Evolutionary conservation across 2,797 vertebrate genomes (phyloP).

Genomic region (Esox masquinongy): DNA sequence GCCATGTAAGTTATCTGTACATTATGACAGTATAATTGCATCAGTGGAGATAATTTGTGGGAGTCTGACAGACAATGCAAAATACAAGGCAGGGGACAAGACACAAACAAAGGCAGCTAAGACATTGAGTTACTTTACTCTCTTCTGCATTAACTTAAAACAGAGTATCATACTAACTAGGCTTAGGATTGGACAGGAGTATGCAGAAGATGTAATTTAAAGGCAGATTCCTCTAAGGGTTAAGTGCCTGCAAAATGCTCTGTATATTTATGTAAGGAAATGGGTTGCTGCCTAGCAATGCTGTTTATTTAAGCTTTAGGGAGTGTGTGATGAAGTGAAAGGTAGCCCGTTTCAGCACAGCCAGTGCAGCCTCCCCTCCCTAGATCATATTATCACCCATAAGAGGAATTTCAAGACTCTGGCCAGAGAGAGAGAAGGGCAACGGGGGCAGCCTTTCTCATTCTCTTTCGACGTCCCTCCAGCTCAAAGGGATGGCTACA

Average conservation of each 20-base stretch:
- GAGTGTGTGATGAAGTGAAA: constrained; percentile 50
- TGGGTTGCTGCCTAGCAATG: constrained; percentile 72
- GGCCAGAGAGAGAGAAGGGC: constrained; percentile 37
- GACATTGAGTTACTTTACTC: not conserved
- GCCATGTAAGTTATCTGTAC: constrained; percentile 45
- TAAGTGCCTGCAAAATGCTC: constrained; percentile 54
- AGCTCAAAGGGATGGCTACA: too few relatives aligned
- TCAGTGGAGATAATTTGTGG: not conserved
- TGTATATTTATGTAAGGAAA: constrained; percentile 76
- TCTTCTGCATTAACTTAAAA: not conserved
- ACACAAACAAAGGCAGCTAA: not conserved
- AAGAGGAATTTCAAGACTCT: constrained; percentile 74
- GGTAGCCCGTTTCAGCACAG: constrained; percentile 34
- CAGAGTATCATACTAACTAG: constrained; percentile 18
- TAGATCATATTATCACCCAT: constrained; percentile 71
- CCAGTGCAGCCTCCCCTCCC: constrained; percentile 51
- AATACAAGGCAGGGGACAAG: not conserved
- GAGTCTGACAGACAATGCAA: not conserved
- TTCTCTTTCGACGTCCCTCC: not conserved
- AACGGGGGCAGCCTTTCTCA: constrained; percentile 17
- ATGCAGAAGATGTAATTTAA: constrained; percentile 55
- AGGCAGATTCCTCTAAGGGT: constrained; percentile 64
- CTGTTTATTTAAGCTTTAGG: constrained; percentile 74
- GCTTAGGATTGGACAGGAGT: constrained; percentile 21
- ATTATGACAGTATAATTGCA: not conserved